Conservation (phyloP, 2,797 vertebrate species). For the Lagocephalus sceleratus region DNA sequence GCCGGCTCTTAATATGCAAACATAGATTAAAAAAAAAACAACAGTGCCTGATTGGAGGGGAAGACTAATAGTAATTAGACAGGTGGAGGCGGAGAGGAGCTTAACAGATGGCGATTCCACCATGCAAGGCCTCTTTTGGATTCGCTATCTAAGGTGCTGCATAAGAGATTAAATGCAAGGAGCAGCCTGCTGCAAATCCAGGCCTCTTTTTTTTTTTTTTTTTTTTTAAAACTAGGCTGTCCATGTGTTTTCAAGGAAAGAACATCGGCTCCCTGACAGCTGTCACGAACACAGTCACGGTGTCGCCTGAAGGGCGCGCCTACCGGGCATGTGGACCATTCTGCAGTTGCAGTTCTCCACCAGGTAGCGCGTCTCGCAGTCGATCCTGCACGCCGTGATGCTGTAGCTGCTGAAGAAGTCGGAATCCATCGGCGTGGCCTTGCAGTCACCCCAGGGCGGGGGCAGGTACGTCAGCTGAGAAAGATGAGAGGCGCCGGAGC, state of each 20-base stretch:
- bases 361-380: slow-evolving; percentile 97
- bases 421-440: slow-evolving; percentile 85
- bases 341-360: slow-evolving; percentile 99
- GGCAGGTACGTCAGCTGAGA: slow-evolving; percentile 92
- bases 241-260: slow-evolving; percentile 36
- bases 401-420: slow-evolving; percentile 97
- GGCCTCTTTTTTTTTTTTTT: slow-evolving; percentile 59
- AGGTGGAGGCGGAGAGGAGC: slow-evolving; percentile 29
- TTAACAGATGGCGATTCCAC: slow-evolving; percentile 45
- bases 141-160: slow-evolving; percentile 45
- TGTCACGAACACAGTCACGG: neutral
- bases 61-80: slow-evolving; percentile 32
- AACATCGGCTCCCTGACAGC: neutral
- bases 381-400: slow-evolving; percentile 95
- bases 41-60: slow-evolving; percentile 26
- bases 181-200: slow-evolving; percentile 51
- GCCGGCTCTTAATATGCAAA: slow-evolving; percentile 29
- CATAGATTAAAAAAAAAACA: slow-evolving; percentile 26
- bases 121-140: slow-evolving; percentile 34
- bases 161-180: slow-evolving; percentile 51
- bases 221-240: slow-evolving; percentile 44
- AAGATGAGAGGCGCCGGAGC: slow-evolving; percentile 3
- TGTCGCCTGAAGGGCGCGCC: slow-evolving; percentile 10
- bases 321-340: slow-evolving; percentile 99
- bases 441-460: slow-evolving; percentile 96